phyloP scores from a whole-genome alignment of 2,113 vertebrate genomes.

The Urocynchramus pylzowi region DNA sequence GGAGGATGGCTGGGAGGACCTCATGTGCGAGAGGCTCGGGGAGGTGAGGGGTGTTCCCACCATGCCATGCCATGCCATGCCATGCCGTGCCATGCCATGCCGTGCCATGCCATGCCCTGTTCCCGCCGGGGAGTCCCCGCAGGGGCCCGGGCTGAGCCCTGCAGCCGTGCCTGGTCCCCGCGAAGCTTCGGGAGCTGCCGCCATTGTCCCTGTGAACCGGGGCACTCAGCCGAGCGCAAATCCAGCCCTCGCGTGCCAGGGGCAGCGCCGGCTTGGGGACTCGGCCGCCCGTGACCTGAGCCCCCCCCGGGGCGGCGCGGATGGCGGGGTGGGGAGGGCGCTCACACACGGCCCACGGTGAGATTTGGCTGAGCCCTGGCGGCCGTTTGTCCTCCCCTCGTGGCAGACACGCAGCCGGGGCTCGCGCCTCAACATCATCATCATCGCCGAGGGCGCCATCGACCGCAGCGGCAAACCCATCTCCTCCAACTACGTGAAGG shows the following conservation, averaged over 20 bases:
- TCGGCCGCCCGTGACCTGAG: not conserved
- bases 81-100: accelerated
- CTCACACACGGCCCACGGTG: accelerated
- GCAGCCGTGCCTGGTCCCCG: accelerated
- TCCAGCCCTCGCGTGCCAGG: not conserved
- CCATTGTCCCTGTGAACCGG: constrained; percentile 3
- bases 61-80: accelerated
- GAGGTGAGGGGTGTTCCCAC: constrained; percentile 55
- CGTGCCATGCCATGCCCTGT: too few relatives aligned
- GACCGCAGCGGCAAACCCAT: constrained; percentile 83
- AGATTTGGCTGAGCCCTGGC: accelerated
- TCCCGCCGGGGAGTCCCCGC: accelerated
- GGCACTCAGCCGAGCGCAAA: not conserved
- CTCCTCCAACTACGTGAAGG: constrained; percentile 85
- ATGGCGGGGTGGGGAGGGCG: not conserved
- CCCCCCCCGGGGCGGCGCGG: not conserved
- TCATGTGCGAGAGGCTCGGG: constrained; percentile 86
- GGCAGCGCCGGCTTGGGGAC: not conserved
- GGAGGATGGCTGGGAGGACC: constrained; percentile 87
- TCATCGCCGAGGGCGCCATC: constrained; percentile 90
- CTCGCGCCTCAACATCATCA: constrained; percentile 91
- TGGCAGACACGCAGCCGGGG: constrained; percentile 84
- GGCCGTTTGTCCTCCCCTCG: not conserved
- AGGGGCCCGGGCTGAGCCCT: not conserved
- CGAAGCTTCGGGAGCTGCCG: not conserved